These are phyloP conservation scores for Prinia subflava DNA, from an alignment of 2,113 vertebrate genomes.

Conservation along the genomic window DNA sequence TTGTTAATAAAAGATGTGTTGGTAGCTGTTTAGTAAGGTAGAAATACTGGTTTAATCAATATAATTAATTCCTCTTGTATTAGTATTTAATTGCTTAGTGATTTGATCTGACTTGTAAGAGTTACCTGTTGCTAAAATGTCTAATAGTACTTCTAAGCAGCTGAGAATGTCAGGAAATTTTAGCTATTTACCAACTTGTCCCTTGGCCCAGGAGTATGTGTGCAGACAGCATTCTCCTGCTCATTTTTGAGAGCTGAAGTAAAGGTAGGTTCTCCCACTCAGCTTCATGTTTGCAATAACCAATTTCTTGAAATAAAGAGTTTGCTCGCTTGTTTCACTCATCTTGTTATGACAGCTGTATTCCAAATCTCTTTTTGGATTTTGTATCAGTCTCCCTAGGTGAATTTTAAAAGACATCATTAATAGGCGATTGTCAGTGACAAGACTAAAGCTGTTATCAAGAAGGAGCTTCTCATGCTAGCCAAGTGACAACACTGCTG, in stretches of 20 bases:
- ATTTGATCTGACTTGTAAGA: neutral
- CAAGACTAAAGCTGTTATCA: constrained; percentile 1
- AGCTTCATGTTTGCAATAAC: neutral
- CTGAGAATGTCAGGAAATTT: neutral
- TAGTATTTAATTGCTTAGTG: neutral
- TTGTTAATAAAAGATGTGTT: neutral
- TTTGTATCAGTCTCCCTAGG: constrained; percentile 33
- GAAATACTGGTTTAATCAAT: neutral
- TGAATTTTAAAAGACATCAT: constrained; percentile 39
- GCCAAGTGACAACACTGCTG: neutral
- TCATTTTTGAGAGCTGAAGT: neutral
- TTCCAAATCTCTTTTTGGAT: constrained; percentile 40
- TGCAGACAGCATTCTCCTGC: neutral
- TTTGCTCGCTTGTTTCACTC: constrained; percentile 9
- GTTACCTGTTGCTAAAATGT: neutral
- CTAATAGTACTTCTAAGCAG: neutral
- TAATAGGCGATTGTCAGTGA: constrained; percentile 28
- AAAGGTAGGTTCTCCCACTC: neutral
- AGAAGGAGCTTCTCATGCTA: neutral
- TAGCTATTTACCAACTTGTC: neutral
- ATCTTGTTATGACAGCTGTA: constrained; percentile 53
- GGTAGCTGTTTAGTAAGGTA: neutral
- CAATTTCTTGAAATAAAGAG: constrained; percentile 8
- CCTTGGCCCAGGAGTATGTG: neutral
- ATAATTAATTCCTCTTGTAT: neutral